Evolutionary conservation across 1,140 invertebrate genomes (phyloP).

Genomic region (Sitobion miscanthi): DNA sequence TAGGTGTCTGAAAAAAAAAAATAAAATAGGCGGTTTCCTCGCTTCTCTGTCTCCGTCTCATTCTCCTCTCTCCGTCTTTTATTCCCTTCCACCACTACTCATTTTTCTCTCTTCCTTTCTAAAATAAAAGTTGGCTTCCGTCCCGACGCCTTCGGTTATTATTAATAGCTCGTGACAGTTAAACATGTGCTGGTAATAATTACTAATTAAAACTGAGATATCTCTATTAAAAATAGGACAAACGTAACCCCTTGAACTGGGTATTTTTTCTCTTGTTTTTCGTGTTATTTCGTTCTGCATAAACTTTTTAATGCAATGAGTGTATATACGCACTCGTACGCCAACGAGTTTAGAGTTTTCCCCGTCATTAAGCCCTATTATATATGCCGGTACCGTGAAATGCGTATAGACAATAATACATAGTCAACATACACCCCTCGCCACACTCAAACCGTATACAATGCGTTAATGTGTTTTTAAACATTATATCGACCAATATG

Average conservation of each 20-base stretch:
- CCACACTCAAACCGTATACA: background rate
- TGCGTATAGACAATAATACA: background rate
- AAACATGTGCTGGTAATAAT: conserved; percentile 56
- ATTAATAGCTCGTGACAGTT: conserved; percentile 56
- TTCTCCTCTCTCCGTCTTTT: background rate
- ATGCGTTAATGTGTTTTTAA: conserved; percentile 28
- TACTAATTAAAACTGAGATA: conserved; percentile 57
- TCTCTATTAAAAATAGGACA: conserved; percentile 57
- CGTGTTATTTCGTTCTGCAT: conserved; percentile 39
- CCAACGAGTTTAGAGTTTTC: conserved; percentile 13
- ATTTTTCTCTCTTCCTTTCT: conserved; percentile 16
- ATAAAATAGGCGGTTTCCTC: conserved; percentile 22
- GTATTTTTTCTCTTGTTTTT: conserved; percentile 6
- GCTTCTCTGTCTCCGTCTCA: background rate
- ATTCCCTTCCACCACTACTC: background rate
- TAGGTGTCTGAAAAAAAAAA: conserved; percentile 10
- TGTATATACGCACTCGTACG: background rate
- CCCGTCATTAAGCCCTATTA: conserved; percentile 32
- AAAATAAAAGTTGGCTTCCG: conserved; percentile 54
- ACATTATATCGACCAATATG: background rate
- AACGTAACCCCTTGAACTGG: conserved; percentile 46
- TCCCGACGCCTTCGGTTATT: conserved; percentile 55
- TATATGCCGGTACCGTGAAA: conserved; percentile 17
- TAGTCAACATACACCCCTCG: background rate
- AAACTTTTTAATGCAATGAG: conserved; percentile 6